These are phyloP conservation scores for Gopherus flavomarginatus DNA, from an alignment of 2,113 vertebrate species.

Conservation along the genomic window DNA sequence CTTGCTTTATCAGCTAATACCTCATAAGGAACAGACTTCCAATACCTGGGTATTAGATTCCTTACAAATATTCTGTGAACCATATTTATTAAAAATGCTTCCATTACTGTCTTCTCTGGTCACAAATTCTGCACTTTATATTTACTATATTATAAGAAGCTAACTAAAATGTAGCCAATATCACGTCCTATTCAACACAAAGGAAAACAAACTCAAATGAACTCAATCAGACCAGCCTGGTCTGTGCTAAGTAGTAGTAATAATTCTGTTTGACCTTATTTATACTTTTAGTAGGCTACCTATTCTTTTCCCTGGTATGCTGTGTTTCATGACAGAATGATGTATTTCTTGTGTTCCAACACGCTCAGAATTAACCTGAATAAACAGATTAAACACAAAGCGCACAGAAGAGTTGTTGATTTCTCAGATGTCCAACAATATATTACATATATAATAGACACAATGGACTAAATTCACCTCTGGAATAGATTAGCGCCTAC, in stretches of 20 bases:
- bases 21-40: constrained; percentile 22
- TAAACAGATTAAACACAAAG: not conserved
- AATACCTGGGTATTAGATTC: not conserved
- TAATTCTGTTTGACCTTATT: not conserved
- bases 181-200: not conserved
- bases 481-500: not conserved
- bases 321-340: not conserved
- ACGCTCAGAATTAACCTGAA: not conserved
- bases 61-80: not conserved
- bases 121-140: not conserved
- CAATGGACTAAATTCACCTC: not conserved
- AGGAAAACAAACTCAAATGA: not conserved
- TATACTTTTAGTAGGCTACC: not conserved
- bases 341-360: not conserved
- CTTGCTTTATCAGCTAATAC: not conserved
- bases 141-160: not conserved
- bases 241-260: not conserved
- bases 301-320: not conserved
- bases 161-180: not conserved
- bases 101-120: not conserved
- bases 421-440: not conserved
- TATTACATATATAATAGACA: not conserved
- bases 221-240: not conserved
- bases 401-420: not conserved
- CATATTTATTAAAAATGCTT: not conserved